phyloP scores from a whole-genome alignment of 2,113 vertebrate species.

The Prinia subflava region DNA sequence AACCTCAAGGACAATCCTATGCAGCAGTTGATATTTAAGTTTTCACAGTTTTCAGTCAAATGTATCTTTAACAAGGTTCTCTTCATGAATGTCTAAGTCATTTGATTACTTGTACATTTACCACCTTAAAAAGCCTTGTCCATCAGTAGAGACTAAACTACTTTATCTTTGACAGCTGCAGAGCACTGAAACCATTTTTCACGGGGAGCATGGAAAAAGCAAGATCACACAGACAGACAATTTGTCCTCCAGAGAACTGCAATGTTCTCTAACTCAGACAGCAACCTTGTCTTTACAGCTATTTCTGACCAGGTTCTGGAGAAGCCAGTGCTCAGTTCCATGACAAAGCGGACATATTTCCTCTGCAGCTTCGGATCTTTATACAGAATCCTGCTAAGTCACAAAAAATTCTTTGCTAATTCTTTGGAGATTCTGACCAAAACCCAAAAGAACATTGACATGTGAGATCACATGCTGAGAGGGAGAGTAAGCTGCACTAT shows the following conservation, averaged over 20 bases:
- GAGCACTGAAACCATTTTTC: not conserved
- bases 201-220: not conserved
- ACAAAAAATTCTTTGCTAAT: not conserved
- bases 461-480: not conserved
- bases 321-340: not conserved
- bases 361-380: not conserved
- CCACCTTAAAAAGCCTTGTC: not conserved
- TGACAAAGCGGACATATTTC: not conserved
- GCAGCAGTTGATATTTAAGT: not conserved
- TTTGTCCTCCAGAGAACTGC: not conserved
- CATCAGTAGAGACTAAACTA: not conserved
- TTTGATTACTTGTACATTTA: not conserved
- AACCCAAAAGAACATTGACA: not conserved
- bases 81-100: not conserved
- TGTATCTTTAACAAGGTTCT: not conserved
- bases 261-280: not conserved
- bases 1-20: not conserved
- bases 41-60: not conserved
- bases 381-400: not conserved
- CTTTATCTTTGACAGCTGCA: not conserved
- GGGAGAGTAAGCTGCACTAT: not conserved
- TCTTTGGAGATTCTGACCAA: not conserved
- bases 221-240: not conserved
- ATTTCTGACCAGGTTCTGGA: not conserved
- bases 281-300: not conserved